Base-by-base conservation (phyloP, 2,888 invertebrate genomes). In the Drosophila niveifrons region DNA sequence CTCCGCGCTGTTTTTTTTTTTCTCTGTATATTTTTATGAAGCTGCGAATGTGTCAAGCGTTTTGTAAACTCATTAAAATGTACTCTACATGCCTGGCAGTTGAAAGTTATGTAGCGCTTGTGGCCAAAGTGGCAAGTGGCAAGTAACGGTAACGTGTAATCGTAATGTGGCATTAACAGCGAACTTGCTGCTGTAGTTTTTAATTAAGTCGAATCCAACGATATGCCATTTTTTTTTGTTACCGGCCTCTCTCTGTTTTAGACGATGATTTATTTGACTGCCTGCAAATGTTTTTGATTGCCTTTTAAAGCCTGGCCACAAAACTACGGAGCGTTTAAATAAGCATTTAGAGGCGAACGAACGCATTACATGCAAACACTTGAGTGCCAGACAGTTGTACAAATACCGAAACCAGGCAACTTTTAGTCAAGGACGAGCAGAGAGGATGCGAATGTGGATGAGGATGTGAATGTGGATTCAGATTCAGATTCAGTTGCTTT, bases 11-110 rank as follows among this genome's bases (percentile, higher is more conserved):
- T 56, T 55, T 31, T 23, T 48, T 31, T 41, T 55, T 61, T 71
- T n/a, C n/a, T n/a, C n/a, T n/a, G n/a, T n/a, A n/a, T n/a, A n/a
- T n/a, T 50, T 83, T 82, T 76, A 83, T 75, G 77, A 47, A 53
- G 57, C 67, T 64, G 87, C 82, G 85, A 87, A 83, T 83, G 83
- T 87, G 87, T 83, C 82, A 82, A 87, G 82, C 88, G 85, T 82
- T 83, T 83, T 84, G 85, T 82, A 83, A 87, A 83, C 83, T 87
- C 83, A 83, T 83, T 83, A 83, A 83, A 87, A 83, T 83, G 75
- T 80, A 61, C 70, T 78, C 52, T 65, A 67, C 55, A 58, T 46
- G 65, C 65, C 65, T 63, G 76, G 43, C 58, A 74, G 77, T 56
- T 77, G 72, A 66, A 82, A 82, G 83, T 82, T 80, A 82, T 85